Evolutionary conservation across 64 coral and sea anemone species (phyloP).

Genomic region (Pocillopora damicornis): DNA sequence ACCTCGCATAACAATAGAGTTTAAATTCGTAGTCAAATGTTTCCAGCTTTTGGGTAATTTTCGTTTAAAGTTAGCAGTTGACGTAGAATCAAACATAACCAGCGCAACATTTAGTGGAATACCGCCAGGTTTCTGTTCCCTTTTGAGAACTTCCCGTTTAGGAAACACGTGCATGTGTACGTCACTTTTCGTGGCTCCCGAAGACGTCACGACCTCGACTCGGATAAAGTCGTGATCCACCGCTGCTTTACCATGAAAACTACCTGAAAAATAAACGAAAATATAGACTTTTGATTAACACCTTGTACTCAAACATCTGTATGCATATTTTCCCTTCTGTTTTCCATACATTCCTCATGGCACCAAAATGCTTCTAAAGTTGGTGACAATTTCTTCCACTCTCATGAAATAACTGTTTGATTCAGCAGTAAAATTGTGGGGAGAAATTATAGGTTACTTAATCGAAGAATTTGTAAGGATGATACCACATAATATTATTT

Average conservation of each 20-base stretch:
- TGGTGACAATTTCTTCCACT: too few relatives aligned
- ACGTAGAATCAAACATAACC: conserved; percentile 73
- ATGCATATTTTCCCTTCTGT: too few relatives aligned
- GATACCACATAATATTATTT: too few relatives aligned
- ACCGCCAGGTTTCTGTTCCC: conserved; percentile 21
- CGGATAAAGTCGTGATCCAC: conserved; percentile 32
- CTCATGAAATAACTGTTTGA: too few relatives aligned
- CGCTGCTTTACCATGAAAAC: too few relatives aligned
- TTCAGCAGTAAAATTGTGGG: too few relatives aligned
- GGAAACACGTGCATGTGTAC: conserved; percentile 31
- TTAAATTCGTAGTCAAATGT: conserved; percentile 25
- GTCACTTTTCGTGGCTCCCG: conserved; percentile 13
- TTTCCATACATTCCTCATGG: too few relatives aligned
- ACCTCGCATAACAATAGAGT: conserved; percentile 56
- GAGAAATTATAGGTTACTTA: too few relatives aligned
- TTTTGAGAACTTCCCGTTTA: conserved; percentile 36
- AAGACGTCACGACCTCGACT: conserved; percentile 43
- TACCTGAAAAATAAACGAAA: background rate
- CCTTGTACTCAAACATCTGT: too few relatives aligned
- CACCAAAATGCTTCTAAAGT: too few relatives aligned
- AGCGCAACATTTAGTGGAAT: conserved; percentile 56
- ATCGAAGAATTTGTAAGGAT: too few relatives aligned
- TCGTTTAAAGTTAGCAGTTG: conserved; percentile 56
- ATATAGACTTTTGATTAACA: too few relatives aligned
- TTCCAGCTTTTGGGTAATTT: conserved; percentile 57